Percentiles rank a stretch among this genome's conserved stretches.
These are phyloP conservation scores for Thalassarche chlororhynchos DNA, from an alignment of 2,113 vertebrate species.

Conservation along the genomic window DNA sequence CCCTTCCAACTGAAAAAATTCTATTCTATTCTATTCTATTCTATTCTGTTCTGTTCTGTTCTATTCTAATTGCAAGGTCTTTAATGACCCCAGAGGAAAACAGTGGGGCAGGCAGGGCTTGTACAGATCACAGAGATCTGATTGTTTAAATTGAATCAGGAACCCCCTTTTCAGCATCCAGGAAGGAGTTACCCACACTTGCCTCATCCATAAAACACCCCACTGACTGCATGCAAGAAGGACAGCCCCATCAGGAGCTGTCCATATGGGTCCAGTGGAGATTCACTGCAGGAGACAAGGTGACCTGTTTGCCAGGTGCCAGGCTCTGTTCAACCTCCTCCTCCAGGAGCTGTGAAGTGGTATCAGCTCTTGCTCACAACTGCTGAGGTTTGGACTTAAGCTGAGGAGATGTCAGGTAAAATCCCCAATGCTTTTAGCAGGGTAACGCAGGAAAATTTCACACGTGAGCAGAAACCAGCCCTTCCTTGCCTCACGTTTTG, in stretches of 20 bases:
- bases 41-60: background rate
- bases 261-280: rapidly evolving
- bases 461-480: background rate
- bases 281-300: background rate
- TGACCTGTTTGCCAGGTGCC: background rate
- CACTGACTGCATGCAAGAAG: background rate
- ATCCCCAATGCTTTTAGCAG: background rate
- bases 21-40: background rate
- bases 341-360: background rate
- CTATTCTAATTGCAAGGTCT: background rate
- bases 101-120: background rate
- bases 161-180: background rate
- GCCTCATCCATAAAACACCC: background rate
- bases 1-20: background rate
- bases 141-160: background rate
- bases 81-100: background rate
- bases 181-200: background rate
- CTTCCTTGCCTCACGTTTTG: background rate
- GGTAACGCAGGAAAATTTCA: background rate
- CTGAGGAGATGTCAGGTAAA: background rate
- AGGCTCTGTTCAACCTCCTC: background rate
- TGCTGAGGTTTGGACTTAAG: background rate
- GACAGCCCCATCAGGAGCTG: background rate
- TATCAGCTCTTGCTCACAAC: background rate
- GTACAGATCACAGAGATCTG: background rate